Base-by-base conservation (phyloP, 2,113 vertebrate species). In the Channa argus region DNA sequence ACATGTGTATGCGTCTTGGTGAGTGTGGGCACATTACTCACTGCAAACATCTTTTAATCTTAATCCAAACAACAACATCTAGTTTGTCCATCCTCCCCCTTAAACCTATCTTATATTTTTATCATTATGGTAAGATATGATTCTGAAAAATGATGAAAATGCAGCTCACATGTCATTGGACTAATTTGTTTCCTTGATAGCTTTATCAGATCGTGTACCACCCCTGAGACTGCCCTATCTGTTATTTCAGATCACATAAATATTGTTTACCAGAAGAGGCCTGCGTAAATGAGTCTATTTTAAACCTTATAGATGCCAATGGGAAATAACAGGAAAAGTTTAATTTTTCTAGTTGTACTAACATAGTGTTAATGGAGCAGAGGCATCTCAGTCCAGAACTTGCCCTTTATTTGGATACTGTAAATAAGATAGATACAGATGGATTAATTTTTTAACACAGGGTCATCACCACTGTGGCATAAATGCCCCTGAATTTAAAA, bases 211-310 rank as follows among this genome's bases (percentile, higher is more conserved):
- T 91, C 10, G 36, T 4, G 15, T 59, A 43, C 47, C 70, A 59
- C 93, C 70, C 86, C 4, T 47, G 90, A 88, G 93, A 88, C 63
- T 5, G 38, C 51, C 45, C 62, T 91, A 93, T 93, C 91, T 83
- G 62, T 53, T 46, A 61, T 74, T 72, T 45, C 70, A 80, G 64
- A 91, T 92, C 91, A 72, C 88, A 83, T 80, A 86, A 90, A 90
- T 85, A 84, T 84, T 74, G 66, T 89, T 93, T 93, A 92, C 91
- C 82, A 86, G 87, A 90, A 90, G 87, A 90, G 89, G 82, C 66
- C 63, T 77, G 51, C 51, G 24, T 80, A 91, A 85, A 84, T 64
- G 9, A 44, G 61, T 73, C 86, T 94, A 92, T 94, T 92, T 92
- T 85, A 71, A 90, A 78, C 86, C 15, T 38, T 2, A 33, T 15